Percentiles rank a stretch among this genome's conserved stretches.
Conservation (phyloP, 2,113 vertebrate species). For the Pterophyllum scalare region DNA sequence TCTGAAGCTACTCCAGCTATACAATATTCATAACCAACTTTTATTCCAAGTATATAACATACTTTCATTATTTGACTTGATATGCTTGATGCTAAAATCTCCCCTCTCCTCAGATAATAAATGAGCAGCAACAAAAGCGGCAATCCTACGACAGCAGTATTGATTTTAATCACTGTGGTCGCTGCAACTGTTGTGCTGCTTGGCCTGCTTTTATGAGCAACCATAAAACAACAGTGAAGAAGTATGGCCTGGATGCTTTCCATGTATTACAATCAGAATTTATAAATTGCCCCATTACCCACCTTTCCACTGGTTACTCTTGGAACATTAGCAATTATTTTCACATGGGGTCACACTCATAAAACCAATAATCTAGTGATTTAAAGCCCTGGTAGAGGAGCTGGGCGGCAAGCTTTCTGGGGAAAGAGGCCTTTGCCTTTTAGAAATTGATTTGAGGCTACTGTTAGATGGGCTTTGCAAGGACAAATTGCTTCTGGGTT, state of each 20-base stretch:
- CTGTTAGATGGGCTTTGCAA: constrained; percentile 68
- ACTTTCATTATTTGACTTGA: constrained; percentile 5
- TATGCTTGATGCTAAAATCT: constrained; percentile 19
- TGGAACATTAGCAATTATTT: constrained; percentile 87
- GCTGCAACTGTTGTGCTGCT: constrained; percentile 71
- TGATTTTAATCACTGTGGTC: constrained; percentile 76
- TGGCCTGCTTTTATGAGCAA: constrained; percentile 77
- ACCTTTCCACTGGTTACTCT: constrained; percentile 85
- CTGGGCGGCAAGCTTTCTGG: constrained; percentile 45
- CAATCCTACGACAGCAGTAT: constrained; percentile 63
- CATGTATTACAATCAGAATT: constrained; percentile 84
- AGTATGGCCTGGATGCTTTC: constrained; percentile 83
- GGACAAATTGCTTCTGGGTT: constrained; percentile 71
- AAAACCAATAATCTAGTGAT: constrained; percentile 85
- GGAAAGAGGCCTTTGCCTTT: constrained; percentile 47
- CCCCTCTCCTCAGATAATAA: constrained; percentile 47
- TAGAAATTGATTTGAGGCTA: constrained; percentile 62
- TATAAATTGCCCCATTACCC: constrained; percentile 87
- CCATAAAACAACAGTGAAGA: constrained; percentile 80
- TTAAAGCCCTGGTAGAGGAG: constrained; percentile 71
- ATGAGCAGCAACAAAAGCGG: constrained; percentile 42
- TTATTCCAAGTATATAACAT: neutral
- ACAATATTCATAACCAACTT: neutral
- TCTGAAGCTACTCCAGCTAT: neutral
- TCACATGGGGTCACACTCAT: constrained; percentile 80